Evolutionary conservation across 2,113 vertebrate species (phyloP), one percentile per base, ranked within the genome.

Genomic region (Dunckerocampus dactyliophorus): DNA sequence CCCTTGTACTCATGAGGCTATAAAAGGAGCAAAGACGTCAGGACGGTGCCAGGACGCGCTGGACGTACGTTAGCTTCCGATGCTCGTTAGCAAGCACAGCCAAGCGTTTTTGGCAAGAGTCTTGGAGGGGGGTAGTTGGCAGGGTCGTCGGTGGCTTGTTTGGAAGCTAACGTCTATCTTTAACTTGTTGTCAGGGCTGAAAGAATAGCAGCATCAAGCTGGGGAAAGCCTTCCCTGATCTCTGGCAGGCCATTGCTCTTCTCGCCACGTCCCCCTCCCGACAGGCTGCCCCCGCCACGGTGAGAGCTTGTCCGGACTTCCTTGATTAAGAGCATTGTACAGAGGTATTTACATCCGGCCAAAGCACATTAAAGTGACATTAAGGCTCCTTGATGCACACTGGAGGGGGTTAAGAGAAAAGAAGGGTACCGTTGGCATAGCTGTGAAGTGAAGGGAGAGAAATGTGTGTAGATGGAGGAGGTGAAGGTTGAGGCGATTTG

Each of bases 311-410:
- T 90, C 82, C 88, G 91, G 81, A 89, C 72, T 85, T 76, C 82
- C 81, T 82, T 91, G 92, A 93, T 93, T 92, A 92, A 78, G 83
- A 75, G 75, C 87, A 89, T 93, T 93, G 90, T 92, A 87, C 68
- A 11, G 61, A 83, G 76, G 82, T 91, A 91, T 92, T 93, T 92
- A 87, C 87, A 89, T 91, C 91, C 91, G 91, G 90, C 89, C 91
- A 89, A 88, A 85, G 89, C 87, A 89, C 79, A 92, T 92, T 92
- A 91, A 92, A 85, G 87, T 88, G 87, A 93, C 92, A 93, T 94
- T 94, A 93, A 80, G 12, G 65, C 55, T 7, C 16, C 34, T 3
- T 34, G 34, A 39, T 43, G 16, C 78, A 46, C 84, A 80, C 65
- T 4, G 17, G 7, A 51, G 3, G 13, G 37, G 43, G 45, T 21